Evolutionary conservation across 2,113 vertebrate genomes (phyloP).

Genomic region (Ibidorhyncha struthersii): DNA sequence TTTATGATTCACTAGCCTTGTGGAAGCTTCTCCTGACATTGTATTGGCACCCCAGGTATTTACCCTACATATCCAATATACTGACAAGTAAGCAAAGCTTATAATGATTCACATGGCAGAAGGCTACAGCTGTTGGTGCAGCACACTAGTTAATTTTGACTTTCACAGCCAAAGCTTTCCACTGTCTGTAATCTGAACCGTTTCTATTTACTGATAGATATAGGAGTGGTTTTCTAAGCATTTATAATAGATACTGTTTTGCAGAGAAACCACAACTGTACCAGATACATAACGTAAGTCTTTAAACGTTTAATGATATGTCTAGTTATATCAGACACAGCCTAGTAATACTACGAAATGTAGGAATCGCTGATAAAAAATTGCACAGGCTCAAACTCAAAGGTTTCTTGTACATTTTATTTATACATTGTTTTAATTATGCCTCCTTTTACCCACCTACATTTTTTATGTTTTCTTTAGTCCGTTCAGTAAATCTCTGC

Average conservation of each 20-base stretch:
- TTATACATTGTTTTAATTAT: not conserved
- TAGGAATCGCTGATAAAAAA: not conserved
- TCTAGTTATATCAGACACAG: not conserved
- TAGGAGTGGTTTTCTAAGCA: not conserved
- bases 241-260: not conserved
- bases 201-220: not conserved
- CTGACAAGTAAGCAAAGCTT: not conserved
- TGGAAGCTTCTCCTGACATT: not conserved
- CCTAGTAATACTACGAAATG: not conserved
- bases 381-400: not conserved
- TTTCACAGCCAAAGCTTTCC: not conserved
- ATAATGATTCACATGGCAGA: not conserved
- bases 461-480: not conserved
- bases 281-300: not conserved
- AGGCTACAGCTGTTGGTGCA: not conserved
- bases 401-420: not conserved
- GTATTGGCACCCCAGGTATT: not conserved
- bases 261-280: not conserved
- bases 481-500: not conserved
- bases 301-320: not conserved
- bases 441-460: rapidly evolving
- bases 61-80: not conserved
- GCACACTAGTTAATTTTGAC: not conserved
- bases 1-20: not conserved
- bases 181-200: not conserved